Percentiles rank a stretch among this genome's conserved stretches.
These are phyloP conservation scores for Lacanobia oleracea DNA, from an alignment of 2,888 invertebrate genomes.

Conservation along the genomic window DNA sequence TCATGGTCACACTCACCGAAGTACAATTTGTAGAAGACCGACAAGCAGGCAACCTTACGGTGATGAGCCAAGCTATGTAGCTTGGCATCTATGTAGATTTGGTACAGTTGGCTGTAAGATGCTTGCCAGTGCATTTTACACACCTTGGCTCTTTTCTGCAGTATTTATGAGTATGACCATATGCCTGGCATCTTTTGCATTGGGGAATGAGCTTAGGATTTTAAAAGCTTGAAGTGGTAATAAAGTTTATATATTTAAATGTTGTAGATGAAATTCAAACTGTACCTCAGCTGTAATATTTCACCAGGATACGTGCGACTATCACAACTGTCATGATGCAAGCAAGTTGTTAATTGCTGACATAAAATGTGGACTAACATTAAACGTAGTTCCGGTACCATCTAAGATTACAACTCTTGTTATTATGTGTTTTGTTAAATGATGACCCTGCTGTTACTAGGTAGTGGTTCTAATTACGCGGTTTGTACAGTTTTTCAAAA, in stretches of 20 bases:
- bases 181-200: too few relatives aligned
- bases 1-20: too few relatives aligned
- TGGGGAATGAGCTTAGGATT: too few relatives aligned
- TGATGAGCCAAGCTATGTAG: too few relatives aligned
- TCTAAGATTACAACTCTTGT: slow-evolving; percentile 34
- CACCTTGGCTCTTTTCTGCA: too few relatives aligned
- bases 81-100: too few relatives aligned
- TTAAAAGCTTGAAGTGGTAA: too few relatives aligned
- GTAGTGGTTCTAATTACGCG: slow-evolving; percentile 33
- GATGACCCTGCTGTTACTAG: slow-evolving; percentile 1
- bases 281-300: slow-evolving; percentile 19
- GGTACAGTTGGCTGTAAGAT: too few relatives aligned
- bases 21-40: too few relatives aligned
- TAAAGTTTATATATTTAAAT: neutral
- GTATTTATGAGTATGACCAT: too few relatives aligned
- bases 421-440: slow-evolving; percentile 18
- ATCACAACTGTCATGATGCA: slow-evolving; percentile 49
- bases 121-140: too few relatives aligned
- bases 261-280: neutral
- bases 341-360: slow-evolving; percentile 52
- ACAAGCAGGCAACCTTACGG: too few relatives aligned
- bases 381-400: slow-evolving; percentile 26
- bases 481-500: slow-evolving; percentile 33
- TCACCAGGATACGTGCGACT: slow-evolving; percentile 18
- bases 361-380: slow-evolving; percentile 47